Percentiles rank a stretch among this genome's conserved stretches.
These are phyloP conservation scores for Meandrina meandrites DNA, from an alignment of 92 coral and sea anemone species.

Conservation along the genomic window DNA sequence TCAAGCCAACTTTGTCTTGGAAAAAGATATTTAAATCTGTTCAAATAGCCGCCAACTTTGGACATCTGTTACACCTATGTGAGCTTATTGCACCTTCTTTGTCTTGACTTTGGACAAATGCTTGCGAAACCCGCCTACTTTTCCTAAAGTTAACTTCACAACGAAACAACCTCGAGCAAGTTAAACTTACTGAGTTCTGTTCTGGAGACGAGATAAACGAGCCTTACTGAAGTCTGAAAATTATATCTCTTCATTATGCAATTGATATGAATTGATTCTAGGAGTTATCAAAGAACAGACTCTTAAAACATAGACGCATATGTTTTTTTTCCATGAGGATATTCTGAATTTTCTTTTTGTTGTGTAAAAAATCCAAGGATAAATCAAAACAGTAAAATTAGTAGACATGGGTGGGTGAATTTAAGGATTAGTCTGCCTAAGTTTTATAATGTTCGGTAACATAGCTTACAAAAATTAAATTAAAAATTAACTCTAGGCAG, in stretches of 20 bases:
- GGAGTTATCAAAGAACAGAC: not conserved
- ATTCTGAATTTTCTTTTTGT: not conserved
- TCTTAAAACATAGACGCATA: not conserved
- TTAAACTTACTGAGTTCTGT: not conserved
- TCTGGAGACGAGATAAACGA: not conserved
- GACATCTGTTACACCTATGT: not conserved
- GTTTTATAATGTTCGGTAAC: not conserved
- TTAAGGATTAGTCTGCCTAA: not conserved
- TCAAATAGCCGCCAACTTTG: not conserved
- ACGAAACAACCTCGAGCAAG: not conserved
- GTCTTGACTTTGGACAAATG: not conserved
- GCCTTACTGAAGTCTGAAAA: not conserved
- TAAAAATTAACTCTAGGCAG: slow-evolving; percentile 16
- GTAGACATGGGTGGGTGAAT: not conserved
- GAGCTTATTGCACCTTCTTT: not conserved
- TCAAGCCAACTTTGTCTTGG: not conserved
- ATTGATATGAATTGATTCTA: not conserved
- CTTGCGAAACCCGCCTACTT: not conserved
- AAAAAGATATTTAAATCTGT: not conserved
- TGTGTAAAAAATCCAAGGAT: not conserved
- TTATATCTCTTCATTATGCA: not conserved
- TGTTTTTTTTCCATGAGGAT: not conserved
- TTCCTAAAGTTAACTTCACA: not conserved
- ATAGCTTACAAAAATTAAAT: slow-evolving; percentile 4
- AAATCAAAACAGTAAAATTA: not conserved